A percentile compares a stretch with the other conserved stretches of the same genome.
These are phyloP conservation scores for Lagria hirta DNA, from an alignment of 2,888 invertebrate species.

Conservation along the genomic window DNA sequence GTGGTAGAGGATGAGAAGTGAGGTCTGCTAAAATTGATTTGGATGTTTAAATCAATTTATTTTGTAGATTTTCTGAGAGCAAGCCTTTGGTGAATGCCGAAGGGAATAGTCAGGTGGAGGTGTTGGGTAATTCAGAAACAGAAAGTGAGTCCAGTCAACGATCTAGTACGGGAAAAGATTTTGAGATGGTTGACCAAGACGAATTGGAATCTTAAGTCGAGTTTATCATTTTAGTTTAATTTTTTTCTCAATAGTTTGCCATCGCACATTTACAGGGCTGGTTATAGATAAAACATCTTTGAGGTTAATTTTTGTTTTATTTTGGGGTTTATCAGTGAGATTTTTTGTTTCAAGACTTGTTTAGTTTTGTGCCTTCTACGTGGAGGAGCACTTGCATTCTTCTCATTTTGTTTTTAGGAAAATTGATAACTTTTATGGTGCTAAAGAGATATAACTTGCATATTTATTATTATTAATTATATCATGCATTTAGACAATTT, in stretches of 20 bases:
- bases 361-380: no score
- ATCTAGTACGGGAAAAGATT: constrained; percentile 82
- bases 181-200: constrained; percentile 80
- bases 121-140: constrained; percentile 64
- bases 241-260: constrained; percentile 8
- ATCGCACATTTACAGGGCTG: constrained; percentile 17
- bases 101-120: constrained; percentile 18
- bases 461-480: constrained; percentile 21
- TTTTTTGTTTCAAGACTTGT: no score
- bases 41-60: constrained; percentile 1
- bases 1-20: constrained; percentile 36
- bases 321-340: not conserved
- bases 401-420: no score
- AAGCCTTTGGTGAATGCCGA: no score
- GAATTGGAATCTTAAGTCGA: constrained; percentile 58
- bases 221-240: no score
- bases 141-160: constrained; percentile 80
- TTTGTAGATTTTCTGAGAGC: constrained; percentile 4
- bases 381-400: no score
- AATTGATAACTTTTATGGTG: constrained; percentile 18
- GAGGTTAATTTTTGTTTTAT: constrained; percentile 2
- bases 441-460: constrained; percentile 16
- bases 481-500: constrained; percentile 23
- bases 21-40: no score
- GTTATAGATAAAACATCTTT: no score